phyloP scores from a whole-genome alignment of 2,888 invertebrate species.

The Frankliniella fusca region DNA sequence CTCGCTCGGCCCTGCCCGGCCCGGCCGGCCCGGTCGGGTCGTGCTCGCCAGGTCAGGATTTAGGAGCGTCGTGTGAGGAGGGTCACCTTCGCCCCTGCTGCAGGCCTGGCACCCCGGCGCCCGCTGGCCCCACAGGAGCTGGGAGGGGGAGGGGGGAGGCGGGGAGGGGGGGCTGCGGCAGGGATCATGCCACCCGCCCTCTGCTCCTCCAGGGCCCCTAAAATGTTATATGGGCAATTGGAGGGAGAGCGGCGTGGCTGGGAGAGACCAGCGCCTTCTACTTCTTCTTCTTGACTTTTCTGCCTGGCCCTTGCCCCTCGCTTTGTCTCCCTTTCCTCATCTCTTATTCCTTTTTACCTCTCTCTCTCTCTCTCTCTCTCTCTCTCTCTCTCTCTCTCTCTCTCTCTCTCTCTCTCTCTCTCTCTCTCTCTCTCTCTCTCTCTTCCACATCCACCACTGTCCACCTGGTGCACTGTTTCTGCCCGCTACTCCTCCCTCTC shows the following conservation, averaged over 20 bases:
- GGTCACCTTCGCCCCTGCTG: neutral
- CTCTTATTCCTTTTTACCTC: neutral
- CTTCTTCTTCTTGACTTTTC: no score
- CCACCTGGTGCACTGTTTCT: no score
- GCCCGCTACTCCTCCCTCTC: no score
- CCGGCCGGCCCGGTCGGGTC: neutral
- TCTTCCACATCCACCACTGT: neutral
- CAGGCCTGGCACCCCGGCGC: neutral
- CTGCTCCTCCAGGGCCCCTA: neutral
- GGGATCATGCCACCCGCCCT: neutral
- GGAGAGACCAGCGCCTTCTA: no score
- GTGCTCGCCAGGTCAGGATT: neutral
- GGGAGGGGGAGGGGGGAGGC: no score
- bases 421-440: neutral
- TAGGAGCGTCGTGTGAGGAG: neutral
- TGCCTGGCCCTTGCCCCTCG: neutral
- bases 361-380: neutral
- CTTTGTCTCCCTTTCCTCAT: neutral
- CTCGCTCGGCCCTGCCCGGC: neutral
- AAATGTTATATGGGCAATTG: slow-evolving; percentile 26
- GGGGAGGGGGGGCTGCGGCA: no score
- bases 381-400: neutral
- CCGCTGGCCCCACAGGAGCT: neutral
- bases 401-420: neutral
- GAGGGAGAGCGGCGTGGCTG: slow-evolving; percentile 17